phyloP scores from a whole-genome alignment of 35 echinoderm and acorn worm species.

The Anneissia japonica region DNA sequence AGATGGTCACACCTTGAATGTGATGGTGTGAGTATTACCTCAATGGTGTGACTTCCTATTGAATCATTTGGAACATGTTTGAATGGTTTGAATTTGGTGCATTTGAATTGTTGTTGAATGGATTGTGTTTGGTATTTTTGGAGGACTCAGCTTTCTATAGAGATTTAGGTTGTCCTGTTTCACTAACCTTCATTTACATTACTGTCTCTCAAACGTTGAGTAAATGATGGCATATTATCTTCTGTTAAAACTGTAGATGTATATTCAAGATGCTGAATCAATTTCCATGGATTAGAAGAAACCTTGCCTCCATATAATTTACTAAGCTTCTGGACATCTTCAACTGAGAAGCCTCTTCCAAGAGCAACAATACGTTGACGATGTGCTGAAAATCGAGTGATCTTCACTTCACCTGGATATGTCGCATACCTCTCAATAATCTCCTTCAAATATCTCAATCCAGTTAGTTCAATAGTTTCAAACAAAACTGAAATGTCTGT shows the following conservation, averaged over 20 bases:
- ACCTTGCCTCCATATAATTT: neutral
- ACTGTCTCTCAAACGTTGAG: too few relatives aligned
- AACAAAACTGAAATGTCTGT: neutral
- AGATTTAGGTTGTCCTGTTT: too few relatives aligned
- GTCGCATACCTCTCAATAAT: neutral
- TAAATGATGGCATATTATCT: neutral
- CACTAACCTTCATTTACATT: too few relatives aligned
- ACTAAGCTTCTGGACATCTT: neutral
- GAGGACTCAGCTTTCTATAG: too few relatives aligned
- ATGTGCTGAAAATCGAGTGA: neutral
- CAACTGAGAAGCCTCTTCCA: neutral
- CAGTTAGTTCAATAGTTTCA: neutral
- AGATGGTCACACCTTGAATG: too few relatives aligned
- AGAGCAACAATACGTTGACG: neutral
- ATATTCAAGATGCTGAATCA: neutral
- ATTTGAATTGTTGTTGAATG: too few relatives aligned
- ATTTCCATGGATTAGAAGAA: neutral
- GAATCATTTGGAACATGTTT: too few relatives aligned
- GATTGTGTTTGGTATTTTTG: too few relatives aligned
- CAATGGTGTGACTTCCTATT: too few relatives aligned
- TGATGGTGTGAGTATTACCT: too few relatives aligned
- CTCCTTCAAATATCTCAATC: neutral
- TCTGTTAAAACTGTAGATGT: neutral
- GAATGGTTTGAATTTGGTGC: too few relatives aligned
- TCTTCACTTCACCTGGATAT: neutral